phyloP scores from a whole-genome alignment of 2,113 vertebrate species.

The Perccottus glenii region DNA sequence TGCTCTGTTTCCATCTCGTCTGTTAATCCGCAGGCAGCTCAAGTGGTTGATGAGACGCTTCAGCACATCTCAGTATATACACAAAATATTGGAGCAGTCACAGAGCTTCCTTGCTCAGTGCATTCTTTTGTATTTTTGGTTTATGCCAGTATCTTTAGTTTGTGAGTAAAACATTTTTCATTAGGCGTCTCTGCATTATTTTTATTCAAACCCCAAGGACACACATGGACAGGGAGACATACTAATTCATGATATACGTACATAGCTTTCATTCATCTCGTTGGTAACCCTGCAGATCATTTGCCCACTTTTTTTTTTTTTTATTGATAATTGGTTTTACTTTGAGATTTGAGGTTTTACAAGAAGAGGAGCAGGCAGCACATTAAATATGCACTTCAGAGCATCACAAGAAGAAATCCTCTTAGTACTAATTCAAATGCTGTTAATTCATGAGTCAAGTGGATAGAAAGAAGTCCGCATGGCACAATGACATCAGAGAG shows the following conservation, averaged over 20 bases:
- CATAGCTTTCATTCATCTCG: constrained; percentile 27
- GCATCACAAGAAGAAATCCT: constrained; percentile 37
- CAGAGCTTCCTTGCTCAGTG: constrained; percentile 32
- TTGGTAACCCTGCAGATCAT: constrained; percentile 21
- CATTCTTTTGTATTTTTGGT: constrained; percentile 26
- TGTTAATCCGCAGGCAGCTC: constrained; percentile 63
- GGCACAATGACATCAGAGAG: constrained; percentile 6
- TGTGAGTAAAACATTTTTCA: constrained; percentile 58
- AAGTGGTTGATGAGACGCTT: constrained; percentile 60
- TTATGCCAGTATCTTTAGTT: not conserved
- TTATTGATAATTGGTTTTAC: constrained; percentile 63
- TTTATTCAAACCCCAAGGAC: constrained; percentile 63
- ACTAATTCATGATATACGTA: constrained; percentile 6
- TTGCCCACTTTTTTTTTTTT: constrained; percentile 33
- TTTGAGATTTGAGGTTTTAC: constrained; percentile 40
- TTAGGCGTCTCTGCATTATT: constrained; percentile 72
- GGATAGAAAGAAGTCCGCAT: constrained; percentile 24
- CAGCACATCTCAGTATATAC: constrained; percentile 31
- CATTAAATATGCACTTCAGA: constrained; percentile 24
- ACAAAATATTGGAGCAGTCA: constrained; percentile 47
- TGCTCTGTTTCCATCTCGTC: constrained; percentile 54
- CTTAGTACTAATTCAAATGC: constrained; percentile 31
- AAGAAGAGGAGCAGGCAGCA: constrained; percentile 31
- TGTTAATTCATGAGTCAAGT: constrained; percentile 11
- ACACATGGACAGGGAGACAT: constrained; percentile 23